Percentiles rank a stretch among this genome's conserved stretches.
Evolutionary conservation across 1,140 invertebrate species (phyloP).

Genomic region (Sarcophaga peregrina): DNA sequence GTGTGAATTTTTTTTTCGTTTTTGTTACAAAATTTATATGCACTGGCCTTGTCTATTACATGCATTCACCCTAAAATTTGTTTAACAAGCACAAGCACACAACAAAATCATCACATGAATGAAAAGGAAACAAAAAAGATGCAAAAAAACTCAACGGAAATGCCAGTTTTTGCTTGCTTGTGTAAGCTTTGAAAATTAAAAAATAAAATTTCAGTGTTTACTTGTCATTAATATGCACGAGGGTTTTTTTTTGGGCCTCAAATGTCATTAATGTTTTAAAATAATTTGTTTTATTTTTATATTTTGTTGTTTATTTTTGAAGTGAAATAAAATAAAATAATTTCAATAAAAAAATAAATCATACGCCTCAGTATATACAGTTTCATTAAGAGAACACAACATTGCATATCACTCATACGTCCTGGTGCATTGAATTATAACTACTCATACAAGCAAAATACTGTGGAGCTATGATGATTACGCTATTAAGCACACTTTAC

Average conservation of each 20-base stretch:
- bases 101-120: not conserved
- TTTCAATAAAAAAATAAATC: conserved; percentile 7
- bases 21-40: not conserved
- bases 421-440: no score
- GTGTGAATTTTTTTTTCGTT: no score
- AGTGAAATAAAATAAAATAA: not conserved
- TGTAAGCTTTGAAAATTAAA: not conserved
- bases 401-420: no score
- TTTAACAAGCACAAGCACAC: not conserved
- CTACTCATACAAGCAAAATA: no score
- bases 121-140: no score
- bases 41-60: not conserved
- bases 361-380: not conserved
- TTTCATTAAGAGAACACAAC: no score
- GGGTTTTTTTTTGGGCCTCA: not conserved
- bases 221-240: not conserved
- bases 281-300: not conserved
- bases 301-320: not conserved
- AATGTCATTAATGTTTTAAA: conserved; percentile 14
- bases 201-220: not conserved
- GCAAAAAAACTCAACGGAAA: not conserved
- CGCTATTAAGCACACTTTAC: no score
- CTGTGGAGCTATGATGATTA: no score
- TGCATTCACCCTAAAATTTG: not conserved
- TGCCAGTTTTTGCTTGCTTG: not conserved